phyloP scores from a whole-genome alignment of 2,797 vertebrate species.

The Acanthurus tractus region DNA sequence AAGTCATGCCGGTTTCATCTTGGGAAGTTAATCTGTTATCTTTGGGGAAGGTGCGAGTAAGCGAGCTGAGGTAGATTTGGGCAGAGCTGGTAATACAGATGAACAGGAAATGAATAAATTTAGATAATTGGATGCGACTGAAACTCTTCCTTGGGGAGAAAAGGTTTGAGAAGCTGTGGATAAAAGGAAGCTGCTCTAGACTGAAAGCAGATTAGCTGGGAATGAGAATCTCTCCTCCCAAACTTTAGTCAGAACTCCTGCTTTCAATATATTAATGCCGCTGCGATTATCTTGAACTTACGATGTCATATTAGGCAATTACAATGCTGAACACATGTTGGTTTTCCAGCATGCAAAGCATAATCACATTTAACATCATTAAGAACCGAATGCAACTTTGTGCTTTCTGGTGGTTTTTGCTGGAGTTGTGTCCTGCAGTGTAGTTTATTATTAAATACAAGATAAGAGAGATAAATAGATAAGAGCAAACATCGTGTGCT shows the following conservation, averaged over 20 bases:
- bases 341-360: constrained; percentile 1
- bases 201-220: constrained; percentile 36
- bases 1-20: constrained; percentile 9
- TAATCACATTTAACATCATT: constrained; percentile 33
- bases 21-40: constrained; percentile 15
- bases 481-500: constrained; percentile 19
- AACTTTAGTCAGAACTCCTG: constrained; percentile 20
- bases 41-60: not conserved
- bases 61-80: constrained; percentile 5
- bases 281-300: constrained; percentile 20
- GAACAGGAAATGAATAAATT: constrained; percentile 43
- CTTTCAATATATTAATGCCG: not conserved
- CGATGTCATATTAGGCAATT: constrained; percentile 26
- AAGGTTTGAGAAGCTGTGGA: constrained; percentile 27
- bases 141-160: constrained; percentile 36
- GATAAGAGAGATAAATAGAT: constrained; percentile 51
- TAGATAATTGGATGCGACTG: constrained; percentile 42
- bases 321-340: constrained; percentile 2
- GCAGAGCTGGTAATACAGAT: not conserved
- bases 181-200: constrained; percentile 36
- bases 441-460: constrained; percentile 35
- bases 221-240: constrained; percentile 33
- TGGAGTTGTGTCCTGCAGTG: constrained; percentile 20
- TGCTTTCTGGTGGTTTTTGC: constrained; percentile 3
- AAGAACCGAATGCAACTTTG: not conserved